These are phyloP conservation scores for Netelia inedita DNA, from an alignment of 2,888 invertebrate genomes.

Conservation along the genomic window DNA sequence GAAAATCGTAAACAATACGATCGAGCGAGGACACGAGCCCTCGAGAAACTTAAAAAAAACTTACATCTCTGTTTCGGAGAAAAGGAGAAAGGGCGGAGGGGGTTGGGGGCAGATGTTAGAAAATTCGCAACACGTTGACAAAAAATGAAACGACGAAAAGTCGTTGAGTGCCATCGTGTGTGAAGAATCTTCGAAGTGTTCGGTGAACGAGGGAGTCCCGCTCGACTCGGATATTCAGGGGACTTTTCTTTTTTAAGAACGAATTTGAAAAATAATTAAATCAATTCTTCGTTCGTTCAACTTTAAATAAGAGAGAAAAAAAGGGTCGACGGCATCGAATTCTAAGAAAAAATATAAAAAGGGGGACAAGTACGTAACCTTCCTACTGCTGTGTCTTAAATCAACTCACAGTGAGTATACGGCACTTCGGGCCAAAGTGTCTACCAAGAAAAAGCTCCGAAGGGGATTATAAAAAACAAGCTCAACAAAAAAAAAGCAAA, in stretches of 20 bases:
- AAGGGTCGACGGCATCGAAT: conserved; percentile 22
- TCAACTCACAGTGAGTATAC: conserved; percentile 23
- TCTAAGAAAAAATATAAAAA: background rate
- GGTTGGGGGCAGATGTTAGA: conserved; percentile 58
- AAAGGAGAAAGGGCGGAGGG: conserved; percentile 5
- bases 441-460: conserved; percentile 19
- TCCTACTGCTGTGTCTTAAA: conserved; percentile 17
- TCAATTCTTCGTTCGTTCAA: no score
- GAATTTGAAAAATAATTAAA: no score
- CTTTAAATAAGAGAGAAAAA: background rate
- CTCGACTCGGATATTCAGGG: conserved; percentile 1
- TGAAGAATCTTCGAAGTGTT: background rate
- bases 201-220: background rate
- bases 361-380: background rate
- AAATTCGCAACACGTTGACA: conserved; percentile 55
- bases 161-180: conserved; percentile 25
- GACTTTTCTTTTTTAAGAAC: background rate
- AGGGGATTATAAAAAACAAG: conserved; percentile 34
- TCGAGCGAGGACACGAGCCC: conserved; percentile 69
- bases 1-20: conserved; percentile 83
- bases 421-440: conserved; percentile 3
- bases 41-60: conserved; percentile 69
- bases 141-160: conserved; percentile 36
- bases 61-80: conserved; percentile 16
- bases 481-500: conserved; percentile 13